These are phyloP conservation scores for Congeria kusceri DNA, from an alignment of 2,888 invertebrate species.

Conservation along the genomic window DNA sequence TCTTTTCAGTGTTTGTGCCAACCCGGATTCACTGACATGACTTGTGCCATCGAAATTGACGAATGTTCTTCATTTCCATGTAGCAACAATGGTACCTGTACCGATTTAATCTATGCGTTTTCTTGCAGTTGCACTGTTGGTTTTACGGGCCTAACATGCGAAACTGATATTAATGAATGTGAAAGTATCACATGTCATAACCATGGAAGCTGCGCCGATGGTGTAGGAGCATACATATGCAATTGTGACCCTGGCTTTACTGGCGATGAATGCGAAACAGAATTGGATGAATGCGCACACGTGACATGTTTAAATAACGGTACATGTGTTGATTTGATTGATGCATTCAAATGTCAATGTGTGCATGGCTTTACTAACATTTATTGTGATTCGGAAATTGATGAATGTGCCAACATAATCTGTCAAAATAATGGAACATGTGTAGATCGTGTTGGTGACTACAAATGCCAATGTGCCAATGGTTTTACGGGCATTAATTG, in stretches of 20 bases:
- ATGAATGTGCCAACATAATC: constrained; percentile 25
- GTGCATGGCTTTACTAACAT: constrained; percentile 23
- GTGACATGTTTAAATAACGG: constrained; percentile 19
- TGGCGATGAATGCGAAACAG: constrained; percentile 26
- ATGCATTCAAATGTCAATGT: constrained; percentile 29
- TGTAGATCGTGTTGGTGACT: constrained; percentile 85
- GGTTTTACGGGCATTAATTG: constrained; percentile 90
- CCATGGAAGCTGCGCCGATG: constrained; percentile 7
- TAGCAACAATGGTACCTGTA: constrained; percentile 39
- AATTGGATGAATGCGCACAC: constrained; percentile 37
- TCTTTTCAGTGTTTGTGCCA: constrained; percentile 60
- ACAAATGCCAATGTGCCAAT: constrained; percentile 93
- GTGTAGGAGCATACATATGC: constrained; percentile 11
- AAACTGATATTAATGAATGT: constrained; percentile 23
- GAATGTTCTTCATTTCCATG: constrained; percentile 34
- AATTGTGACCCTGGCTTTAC: constrained; percentile 28
- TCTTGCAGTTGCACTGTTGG: constrained; percentile 38
- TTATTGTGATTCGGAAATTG: constrained; percentile 36
- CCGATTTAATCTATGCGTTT: constrained; percentile 37
- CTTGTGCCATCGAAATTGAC: constrained; percentile 42
- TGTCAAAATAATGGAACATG: constrained; percentile 31
- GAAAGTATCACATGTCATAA: constrained; percentile 7
- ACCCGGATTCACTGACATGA: constrained; percentile 44
- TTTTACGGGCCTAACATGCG: constrained; percentile 19
- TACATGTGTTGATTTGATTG: constrained; percentile 25